phyloP scores from a whole-genome alignment of 2,113 vertebrate genomes.

The Oncorhynchus keta region DNA sequence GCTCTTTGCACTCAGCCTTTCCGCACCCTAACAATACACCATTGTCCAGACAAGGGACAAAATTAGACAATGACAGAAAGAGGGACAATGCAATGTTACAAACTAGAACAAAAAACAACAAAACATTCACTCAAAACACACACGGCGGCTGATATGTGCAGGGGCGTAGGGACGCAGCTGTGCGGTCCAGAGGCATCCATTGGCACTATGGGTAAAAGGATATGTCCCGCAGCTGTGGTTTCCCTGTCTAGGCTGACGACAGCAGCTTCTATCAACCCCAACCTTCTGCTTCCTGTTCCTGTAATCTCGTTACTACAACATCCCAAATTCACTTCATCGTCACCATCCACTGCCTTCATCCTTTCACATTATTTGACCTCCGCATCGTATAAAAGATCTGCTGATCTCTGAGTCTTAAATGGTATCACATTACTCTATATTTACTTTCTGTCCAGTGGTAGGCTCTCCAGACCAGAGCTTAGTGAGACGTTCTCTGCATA shows the following conservation, averaged over 20 bases:
- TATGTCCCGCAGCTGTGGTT: constrained; percentile 75
- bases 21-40: constrained; percentile 58
- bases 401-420: too few species aligned
- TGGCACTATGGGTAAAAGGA: constrained; percentile 67
- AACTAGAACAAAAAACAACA: constrained; percentile 52
- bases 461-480: background rate
- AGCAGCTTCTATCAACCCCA: constrained; percentile 35
- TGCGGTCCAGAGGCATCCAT: constrained; percentile 35
- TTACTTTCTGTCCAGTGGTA: background rate
- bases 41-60: constrained; percentile 63
- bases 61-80: constrained; percentile 67
- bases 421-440: background rate
- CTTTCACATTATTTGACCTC: too few species aligned
- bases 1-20: constrained; percentile 31
- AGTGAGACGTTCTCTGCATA: too few species aligned
- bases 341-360: too few species aligned
- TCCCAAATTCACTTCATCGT: background rate
- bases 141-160: constrained; percentile 27
- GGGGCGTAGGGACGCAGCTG: constrained; percentile 51
- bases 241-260: constrained; percentile 66
- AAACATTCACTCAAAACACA: constrained; percentile 9
- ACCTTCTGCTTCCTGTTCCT: constrained; percentile 59
- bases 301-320: background rate
- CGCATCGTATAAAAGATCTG: too few species aligned
- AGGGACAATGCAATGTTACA: constrained; percentile 57